These are phyloP conservation scores for Sciurus carolinensis DNA, from an alignment of 2,797 vertebrate genomes.

Conservation along the genomic window DNA sequence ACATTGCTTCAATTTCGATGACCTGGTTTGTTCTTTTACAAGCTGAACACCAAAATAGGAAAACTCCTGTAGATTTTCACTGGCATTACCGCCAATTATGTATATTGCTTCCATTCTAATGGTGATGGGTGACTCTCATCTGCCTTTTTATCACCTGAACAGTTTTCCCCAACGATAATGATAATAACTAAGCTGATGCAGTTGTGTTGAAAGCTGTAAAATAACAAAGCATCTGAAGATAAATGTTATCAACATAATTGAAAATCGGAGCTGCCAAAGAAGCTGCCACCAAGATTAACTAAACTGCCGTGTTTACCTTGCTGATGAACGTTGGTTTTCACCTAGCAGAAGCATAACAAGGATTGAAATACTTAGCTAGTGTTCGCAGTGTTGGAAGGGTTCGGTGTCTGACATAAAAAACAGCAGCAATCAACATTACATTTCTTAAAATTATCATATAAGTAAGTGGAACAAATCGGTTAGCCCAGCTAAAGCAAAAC, in stretches of 20 bases:
- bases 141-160: constrained; percentile 94
- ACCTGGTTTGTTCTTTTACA: constrained; percentile 82
- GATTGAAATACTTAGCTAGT: constrained; percentile 97
- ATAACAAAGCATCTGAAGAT: constrained; percentile 96
- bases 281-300: constrained; percentile 96
- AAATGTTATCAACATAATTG: constrained; percentile 95
- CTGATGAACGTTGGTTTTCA: constrained; percentile 98
- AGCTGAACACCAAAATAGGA: constrained; percentile 58
- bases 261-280: constrained; percentile 98
- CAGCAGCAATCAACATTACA: constrained; percentile 95
- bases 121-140: constrained; percentile 76
- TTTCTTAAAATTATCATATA: constrained; percentile 96
- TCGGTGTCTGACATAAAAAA: constrained; percentile 98
- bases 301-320: constrained; percentile 99
- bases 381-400: constrained; percentile 98
- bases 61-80: constrained; percentile 39
- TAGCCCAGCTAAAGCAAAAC: constrained; percentile 95
- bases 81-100: not conserved
- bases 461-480: constrained; percentile 95
- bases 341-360: constrained; percentile 97
- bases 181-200: constrained; percentile 98
- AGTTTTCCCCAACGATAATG: constrained; percentile 97
- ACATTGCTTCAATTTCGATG: constrained; percentile 75
- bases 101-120: not conserved
- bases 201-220: constrained; percentile 95